These are phyloP conservation scores for Papilio xuthus DNA, from an alignment of 1,140 invertebrate genomes.

Conservation along the genomic window DNA sequence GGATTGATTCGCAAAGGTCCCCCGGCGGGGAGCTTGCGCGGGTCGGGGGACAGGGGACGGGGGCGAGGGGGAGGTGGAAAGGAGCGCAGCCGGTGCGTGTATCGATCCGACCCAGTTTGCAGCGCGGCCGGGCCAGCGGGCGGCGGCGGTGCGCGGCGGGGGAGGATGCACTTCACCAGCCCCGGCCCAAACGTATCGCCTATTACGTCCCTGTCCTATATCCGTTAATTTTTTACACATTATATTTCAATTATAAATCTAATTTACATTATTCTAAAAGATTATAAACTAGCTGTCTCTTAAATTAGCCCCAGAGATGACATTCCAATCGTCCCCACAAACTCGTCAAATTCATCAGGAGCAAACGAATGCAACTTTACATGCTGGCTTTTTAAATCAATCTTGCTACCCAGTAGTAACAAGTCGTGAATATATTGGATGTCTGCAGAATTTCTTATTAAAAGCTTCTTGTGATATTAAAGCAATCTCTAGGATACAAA, in stretches of 20 bases:
- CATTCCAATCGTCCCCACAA: too few relatives aligned
- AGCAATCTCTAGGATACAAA: too few relatives aligned
- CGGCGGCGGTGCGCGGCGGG: conserved; percentile 7
- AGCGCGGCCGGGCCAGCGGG: conserved; percentile 42
- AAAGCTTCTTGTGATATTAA: too few relatives aligned
- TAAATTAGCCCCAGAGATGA: too few relatives aligned
- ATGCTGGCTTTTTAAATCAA: too few relatives aligned
- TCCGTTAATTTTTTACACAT: background rate
- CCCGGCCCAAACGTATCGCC: conserved; percentile 20
- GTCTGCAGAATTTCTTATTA: too few relatives aligned
- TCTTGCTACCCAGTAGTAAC: too few relatives aligned
- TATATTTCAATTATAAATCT: background rate
- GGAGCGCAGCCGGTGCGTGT: conserved; percentile 47
- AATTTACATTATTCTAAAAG: too few relatives aligned
- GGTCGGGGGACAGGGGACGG: background rate
- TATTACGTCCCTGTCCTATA: conserved; percentile 11
- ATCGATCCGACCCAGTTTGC: conserved; percentile 59
- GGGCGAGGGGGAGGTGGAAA: background rate
- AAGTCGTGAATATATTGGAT: too few relatives aligned
- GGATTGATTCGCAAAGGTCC: conserved; percentile 15
- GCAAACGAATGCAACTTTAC: too few relatives aligned
- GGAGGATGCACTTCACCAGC: conserved; percentile 14
- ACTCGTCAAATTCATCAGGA: too few relatives aligned
- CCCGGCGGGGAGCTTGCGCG: background rate
- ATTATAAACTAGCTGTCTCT: too few relatives aligned